Conservation (phyloP, 2,888 invertebrate species). For the Koerneria pararmatus region DNA sequence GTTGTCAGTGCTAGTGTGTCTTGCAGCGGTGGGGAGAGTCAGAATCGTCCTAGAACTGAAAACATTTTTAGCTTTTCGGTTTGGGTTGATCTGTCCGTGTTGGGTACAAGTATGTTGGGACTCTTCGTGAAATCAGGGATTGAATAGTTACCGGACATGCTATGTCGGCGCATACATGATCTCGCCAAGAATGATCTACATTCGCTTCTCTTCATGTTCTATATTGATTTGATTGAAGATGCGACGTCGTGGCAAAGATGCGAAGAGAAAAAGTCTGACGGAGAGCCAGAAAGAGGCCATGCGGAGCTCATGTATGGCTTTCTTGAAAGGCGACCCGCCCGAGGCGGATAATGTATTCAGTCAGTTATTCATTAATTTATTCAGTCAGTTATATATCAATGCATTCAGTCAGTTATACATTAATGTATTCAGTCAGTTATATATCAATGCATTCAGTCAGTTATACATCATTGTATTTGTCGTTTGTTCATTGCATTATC, state of each 20-base stretch:
- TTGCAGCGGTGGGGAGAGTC: no score
- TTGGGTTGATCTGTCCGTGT: no score
- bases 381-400: neutral
- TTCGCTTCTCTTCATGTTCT: no score
- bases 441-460: neutral
- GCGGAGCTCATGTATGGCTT: neutral
- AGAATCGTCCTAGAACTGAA: neutral
- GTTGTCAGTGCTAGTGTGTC: no score
- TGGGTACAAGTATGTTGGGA: no score
- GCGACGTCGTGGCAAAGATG: conserved; percentile 20
- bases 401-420: neutral
- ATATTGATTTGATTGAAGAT: conserved; percentile 6
- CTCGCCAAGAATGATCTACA: no score
- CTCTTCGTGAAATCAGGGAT: no score
- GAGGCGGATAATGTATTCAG: conserved; percentile 21
- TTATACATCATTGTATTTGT: neutral
- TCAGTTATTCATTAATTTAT: conserved; percentile 2
- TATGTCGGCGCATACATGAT: no score
- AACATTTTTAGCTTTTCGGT: no score
- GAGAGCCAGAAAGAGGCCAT: conserved; percentile 10
- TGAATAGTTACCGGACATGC: no score
- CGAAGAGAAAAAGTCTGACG: neutral
- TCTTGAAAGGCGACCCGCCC: conserved; percentile 15
- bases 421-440: neutral
- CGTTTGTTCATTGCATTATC: no score